These are phyloP conservation scores for Gryllus bimaculatus DNA, from an alignment of 1,140 invertebrate species.

Conservation along the genomic window DNA sequence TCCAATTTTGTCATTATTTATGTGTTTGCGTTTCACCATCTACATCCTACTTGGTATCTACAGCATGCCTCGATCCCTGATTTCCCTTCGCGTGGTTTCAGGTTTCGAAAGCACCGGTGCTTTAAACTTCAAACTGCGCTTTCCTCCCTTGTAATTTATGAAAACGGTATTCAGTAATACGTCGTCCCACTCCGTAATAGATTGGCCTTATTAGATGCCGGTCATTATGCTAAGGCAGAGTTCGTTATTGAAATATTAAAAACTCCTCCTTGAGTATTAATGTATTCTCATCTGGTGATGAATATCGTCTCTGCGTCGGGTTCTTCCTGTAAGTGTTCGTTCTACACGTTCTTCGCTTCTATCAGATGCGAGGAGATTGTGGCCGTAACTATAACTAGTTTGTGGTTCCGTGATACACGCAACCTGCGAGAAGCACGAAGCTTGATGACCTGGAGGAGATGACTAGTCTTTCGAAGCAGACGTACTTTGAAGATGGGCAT, in stretches of 20 bases:
- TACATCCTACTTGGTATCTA: too few species aligned
- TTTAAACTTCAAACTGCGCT: background rate
- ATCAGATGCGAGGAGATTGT: too few species aligned
- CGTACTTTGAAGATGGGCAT: too few species aligned
- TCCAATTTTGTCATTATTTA: background rate
- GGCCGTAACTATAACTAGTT: too few species aligned
- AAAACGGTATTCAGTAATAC: background rate
- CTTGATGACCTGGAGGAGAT: too few species aligned
- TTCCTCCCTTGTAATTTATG: background rate
- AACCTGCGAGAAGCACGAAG: too few species aligned
- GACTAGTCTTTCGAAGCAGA: too few species aligned
- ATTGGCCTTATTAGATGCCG: background rate
- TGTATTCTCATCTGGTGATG: background rate
- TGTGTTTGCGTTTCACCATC: background rate
- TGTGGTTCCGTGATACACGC: too few species aligned
- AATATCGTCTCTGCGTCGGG: background rate
- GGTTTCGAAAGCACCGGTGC: too few species aligned
- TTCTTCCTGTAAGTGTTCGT: too few species aligned
- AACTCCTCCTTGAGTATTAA: background rate
- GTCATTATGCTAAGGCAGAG: background rate
- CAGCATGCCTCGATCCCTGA: too few species aligned
- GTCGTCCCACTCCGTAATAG: background rate
- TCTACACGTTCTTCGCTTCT: background rate
- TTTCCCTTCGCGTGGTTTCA: too few species aligned
- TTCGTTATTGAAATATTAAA: constrained; percentile 6